These are phyloP conservation scores for Rachycentron canadum DNA, from an alignment of 2,797 vertebrate species.

Conservation along the genomic window DNA sequence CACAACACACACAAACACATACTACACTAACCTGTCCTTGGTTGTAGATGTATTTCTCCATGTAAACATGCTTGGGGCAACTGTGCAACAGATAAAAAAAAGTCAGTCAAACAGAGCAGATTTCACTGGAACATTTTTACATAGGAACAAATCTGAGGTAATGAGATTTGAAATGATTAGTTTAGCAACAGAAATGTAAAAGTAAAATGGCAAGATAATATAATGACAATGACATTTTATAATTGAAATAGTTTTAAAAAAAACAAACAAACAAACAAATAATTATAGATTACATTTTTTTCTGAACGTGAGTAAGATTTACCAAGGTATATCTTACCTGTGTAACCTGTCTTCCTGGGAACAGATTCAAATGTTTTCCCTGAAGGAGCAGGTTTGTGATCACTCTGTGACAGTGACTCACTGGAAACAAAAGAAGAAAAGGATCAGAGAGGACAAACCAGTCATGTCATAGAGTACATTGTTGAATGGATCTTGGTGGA, in stretches of 20 bases:
- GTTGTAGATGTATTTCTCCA: conserved; percentile 76
- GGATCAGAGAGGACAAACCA: neutral
- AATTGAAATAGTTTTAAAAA: too few relatives aligned
- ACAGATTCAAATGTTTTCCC: conserved; percentile 72
- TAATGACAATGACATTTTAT: too few relatives aligned
- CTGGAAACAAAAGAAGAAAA: conserved; percentile 58
- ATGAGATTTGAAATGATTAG: neutral
- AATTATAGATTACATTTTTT: neutral
- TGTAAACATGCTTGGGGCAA: conserved; percentile 70
- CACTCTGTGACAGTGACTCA: conserved; percentile 60
- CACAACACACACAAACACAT: neutral
- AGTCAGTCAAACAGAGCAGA: neutral
- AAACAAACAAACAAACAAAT: too few relatives aligned
- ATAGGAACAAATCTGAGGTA: neutral
- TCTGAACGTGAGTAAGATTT: neutral
- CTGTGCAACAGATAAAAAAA: conserved; percentile 61
- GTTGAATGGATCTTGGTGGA: neutral
- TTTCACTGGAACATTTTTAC: neutral
- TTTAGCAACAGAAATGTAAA: neutral
- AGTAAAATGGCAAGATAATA: neutral
- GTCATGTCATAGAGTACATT: neutral
- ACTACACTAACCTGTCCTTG: conserved; percentile 75
- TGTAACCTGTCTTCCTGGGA: conserved; percentile 66
- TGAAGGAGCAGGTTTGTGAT: conserved; percentile 64
- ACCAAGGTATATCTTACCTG: conserved; percentile 58